Percentiles rank a stretch among this genome's conserved stretches.
Evolutionary conservation across 2,113 vertebrate genomes (phyloP).

Genomic region (Heteronetta atricapilla): DNA sequence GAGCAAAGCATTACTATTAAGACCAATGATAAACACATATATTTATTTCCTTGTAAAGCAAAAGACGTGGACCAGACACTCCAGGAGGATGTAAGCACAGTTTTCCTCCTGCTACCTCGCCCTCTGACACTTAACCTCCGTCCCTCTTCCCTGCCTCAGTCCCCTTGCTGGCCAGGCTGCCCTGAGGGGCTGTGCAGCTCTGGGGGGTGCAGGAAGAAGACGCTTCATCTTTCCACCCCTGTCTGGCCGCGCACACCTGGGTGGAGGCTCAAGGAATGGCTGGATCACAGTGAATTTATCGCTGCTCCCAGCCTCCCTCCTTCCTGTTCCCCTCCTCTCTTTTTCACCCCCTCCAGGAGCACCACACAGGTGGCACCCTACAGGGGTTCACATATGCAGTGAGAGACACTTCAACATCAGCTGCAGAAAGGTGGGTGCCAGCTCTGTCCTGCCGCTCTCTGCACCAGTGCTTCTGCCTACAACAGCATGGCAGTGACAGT

Average conservation of each 20-base stretch:
- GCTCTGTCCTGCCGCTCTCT: background rate
- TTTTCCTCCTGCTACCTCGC: background rate
- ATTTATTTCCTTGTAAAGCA: background rate
- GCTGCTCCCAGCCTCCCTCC: background rate
- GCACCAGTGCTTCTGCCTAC: background rate
- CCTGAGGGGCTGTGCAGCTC: background rate
- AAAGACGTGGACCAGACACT: background rate
- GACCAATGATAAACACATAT: background rate
- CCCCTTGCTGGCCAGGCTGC: no score
- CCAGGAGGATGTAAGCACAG: background rate
- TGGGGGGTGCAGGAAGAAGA: background rate
- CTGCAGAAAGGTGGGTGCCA: background rate
- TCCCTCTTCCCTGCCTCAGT: background rate
- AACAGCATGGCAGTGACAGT: accelerated
- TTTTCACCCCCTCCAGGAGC: background rate
- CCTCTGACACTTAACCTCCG: background rate
- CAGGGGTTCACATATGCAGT: background rate
- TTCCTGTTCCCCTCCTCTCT: background rate
- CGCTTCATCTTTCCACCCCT: background rate
- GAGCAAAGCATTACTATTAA: background rate
- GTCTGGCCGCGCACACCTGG: accelerated
- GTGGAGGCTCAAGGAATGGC: background rate
- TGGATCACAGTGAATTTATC: background rate
- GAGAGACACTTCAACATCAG: background rate
- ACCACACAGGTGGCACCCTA: background rate